Conservation (phyloP, 1,140 invertebrate genomes). For the Achatina immaculata region DNA sequence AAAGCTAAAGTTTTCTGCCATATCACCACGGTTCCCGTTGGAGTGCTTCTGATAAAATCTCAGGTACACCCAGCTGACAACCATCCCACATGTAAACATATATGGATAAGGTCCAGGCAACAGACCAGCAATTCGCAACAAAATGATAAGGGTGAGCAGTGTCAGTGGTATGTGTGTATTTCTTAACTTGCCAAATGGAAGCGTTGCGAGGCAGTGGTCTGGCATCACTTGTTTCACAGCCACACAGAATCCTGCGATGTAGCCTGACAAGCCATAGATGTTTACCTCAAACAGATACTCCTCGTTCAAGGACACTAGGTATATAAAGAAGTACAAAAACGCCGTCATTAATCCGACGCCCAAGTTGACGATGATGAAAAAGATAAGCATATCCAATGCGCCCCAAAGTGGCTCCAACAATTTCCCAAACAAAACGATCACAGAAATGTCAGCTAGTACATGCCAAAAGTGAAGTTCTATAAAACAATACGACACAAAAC, state of each 20-base stretch:
- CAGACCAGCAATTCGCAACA: conserved; percentile 84
- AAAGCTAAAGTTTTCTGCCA: conserved; percentile 96
- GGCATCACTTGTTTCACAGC: conserved; percentile 98
- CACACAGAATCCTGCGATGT: conserved; percentile 81
- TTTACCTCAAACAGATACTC: conserved; percentile 90
- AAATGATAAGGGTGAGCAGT: conserved; percentile 82
- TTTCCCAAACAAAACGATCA: conserved; percentile 93
- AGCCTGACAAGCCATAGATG: conserved; percentile 83
- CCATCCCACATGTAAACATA: conserved; percentile 93
- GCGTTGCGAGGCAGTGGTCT: conserved; percentile 88
- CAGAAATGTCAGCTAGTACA: conserved; percentile 89
- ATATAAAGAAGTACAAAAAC: conserved; percentile 88
- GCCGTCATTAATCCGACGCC: conserved; percentile 86
- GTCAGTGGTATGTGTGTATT: conserved; percentile 88
- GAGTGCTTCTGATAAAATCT: conserved; percentile 95
- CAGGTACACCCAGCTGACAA: conserved; percentile 95
- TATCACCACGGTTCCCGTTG: conserved; percentile 92
- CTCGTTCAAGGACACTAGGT: conserved; percentile 87
- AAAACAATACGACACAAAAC: conserved; percentile 93
- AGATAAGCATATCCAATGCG: conserved; percentile 92
- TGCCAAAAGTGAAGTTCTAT: conserved; percentile 95
- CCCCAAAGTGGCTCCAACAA: conserved; percentile 97
- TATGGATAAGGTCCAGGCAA: conserved; percentile 93
- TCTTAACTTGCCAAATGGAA: conserved; percentile 88
- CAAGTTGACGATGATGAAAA: conserved; percentile 92